Evolutionary conservation across 64 coral and sea anemone species (phyloP), one percentile per base, ranked within the genome.

Genomic region (Exaiptasia diaphana): DNA sequence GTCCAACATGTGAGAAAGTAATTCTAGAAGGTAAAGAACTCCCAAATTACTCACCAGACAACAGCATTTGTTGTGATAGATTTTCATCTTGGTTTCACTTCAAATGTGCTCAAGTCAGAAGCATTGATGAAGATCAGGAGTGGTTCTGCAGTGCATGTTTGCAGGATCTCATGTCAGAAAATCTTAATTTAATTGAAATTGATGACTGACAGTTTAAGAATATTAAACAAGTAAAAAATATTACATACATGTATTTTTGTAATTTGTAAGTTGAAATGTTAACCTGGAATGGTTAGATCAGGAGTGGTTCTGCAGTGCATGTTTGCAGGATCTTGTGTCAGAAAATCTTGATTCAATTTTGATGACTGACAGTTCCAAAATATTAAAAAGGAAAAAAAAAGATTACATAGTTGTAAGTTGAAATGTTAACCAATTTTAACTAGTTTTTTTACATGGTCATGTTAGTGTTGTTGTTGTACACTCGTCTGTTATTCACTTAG

Each of bases 231-330:
- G n/a, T n/a, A n/a, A n/a, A n/a, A n/a, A n/a, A n/a, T n/a, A n/a
- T n/a, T n/a, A n/a, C n/a, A n/a, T n/a, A n/a, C n/a, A n/a, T n/a
- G n/a, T n/a, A n/a, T n/a, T n/a, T n/a, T n/a, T n/a, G n/a, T n/a
- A n/a, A n/a, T n/a, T n/a, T n/a, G n/a, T n/a, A n/a, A n/a, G n/a
- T n/a, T n/a, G n/a, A n/a, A n/a, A n/a, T n/a, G n/a, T n/a, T n/a
- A n/a, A n/a, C n/a, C n/a, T n/a, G n/a, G n/a, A n/a, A n/a, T n/a
- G n/a, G n/a, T n/a, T n/a, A 20, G 42, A 67, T 7, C 80, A 70
- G 55, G 80, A 83, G 63, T 83, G 80, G 65, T 25, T 83, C 39
- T 71, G 80, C 30, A 26, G 55, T 23, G 80, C 65, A 38, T 83
- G 50, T 48, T 42, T 82, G 0, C 0, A 15, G 18, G 60, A 82